phyloP scores from a whole-genome alignment of 1,140 invertebrate genomes.

The Gryon sp. region DNA sequence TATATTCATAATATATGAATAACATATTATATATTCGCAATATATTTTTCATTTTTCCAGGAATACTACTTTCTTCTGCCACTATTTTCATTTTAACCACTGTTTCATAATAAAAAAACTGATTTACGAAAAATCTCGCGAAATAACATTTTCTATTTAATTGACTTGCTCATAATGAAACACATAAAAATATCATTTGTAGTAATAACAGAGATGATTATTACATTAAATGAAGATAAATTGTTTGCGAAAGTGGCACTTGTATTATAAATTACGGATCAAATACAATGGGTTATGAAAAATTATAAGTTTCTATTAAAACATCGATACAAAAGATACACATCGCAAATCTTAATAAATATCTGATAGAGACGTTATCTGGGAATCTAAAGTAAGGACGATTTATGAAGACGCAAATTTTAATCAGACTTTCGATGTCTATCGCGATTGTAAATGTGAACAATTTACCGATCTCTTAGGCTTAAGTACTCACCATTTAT shows the following conservation, averaged over 20 bases:
- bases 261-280: neutral
- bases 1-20: no score
- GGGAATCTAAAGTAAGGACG: conserved; percentile 9
- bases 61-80: no score
- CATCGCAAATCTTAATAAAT: conserved; percentile 25
- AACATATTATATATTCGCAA: no score
- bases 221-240: no score
- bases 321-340: conserved; percentile 4
- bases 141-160: no score
- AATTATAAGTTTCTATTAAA: conserved; percentile 11
- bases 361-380: conserved; percentile 18
- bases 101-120: no score
- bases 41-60: no score
- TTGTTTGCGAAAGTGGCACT: neutral
- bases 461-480: conserved; percentile 17
- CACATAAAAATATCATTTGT: no score
- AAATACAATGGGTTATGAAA: conserved; percentile 1
- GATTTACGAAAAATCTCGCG: no score
- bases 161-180: no score
- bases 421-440: conserved; percentile 19
- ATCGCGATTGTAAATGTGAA: conserved; percentile 18
- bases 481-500: neutral
- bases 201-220: no score
- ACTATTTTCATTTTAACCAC: no score
- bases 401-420: conserved; percentile 31